Evolutionary conservation across 2,888 invertebrate species (phyloP).

Genomic region (Entomobrya proxima): DNA sequence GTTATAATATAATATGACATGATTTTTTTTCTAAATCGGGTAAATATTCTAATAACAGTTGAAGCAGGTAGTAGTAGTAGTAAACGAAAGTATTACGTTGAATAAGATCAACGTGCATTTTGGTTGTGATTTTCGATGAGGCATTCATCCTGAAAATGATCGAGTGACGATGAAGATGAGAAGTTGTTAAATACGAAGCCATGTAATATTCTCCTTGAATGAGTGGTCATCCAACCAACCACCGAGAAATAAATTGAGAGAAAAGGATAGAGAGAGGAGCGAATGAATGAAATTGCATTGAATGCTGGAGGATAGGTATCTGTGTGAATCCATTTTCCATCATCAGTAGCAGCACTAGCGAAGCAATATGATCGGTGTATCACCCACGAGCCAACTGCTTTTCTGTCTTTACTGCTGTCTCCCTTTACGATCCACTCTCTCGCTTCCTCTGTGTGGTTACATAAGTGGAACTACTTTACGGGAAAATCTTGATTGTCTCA

Average conservation of each 20-base stretch:
- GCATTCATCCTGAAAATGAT: neutral
- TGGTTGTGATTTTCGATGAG: neutral
- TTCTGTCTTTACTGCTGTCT: neutral
- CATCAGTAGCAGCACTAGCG: neutral
- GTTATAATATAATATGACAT: too few relatives aligned
- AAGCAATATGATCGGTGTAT: neutral
- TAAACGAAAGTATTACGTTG: too few relatives aligned
- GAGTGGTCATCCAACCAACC: neutral
- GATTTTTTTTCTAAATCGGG: too few relatives aligned
- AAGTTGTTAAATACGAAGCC: neutral
- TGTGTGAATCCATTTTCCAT: neutral
- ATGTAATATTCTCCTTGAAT: neutral
- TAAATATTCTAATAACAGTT: too few relatives aligned
- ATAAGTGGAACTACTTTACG: constrained; percentile 5
- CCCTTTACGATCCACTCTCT: neutral
- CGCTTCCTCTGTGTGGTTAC: constrained; percentile 15
- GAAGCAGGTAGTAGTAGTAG: too few relatives aligned
- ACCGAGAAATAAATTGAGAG: neutral
- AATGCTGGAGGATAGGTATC: neutral
- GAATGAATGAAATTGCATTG: constrained; percentile 4
- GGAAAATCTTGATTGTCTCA: constrained; percentile 14
- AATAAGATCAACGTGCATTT: neutral
- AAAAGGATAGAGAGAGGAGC: neutral
- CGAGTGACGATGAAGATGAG: neutral
- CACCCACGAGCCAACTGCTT: neutral